These are phyloP conservation scores for Venustaconcha ellipsiformis DNA, from an alignment of 1,140 invertebrate genomes.

Conservation along the genomic window DNA sequence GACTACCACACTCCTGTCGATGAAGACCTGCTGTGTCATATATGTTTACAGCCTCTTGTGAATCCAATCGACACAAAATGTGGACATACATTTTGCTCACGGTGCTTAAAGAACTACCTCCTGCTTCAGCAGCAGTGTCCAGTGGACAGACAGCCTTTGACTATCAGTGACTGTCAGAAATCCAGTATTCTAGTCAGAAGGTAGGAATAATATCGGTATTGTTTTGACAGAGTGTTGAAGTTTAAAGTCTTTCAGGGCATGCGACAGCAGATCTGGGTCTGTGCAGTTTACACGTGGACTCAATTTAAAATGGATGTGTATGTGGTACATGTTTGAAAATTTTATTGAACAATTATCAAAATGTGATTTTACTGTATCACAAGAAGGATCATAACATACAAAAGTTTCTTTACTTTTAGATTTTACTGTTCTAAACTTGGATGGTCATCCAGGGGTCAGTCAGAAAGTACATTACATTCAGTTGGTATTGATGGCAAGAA, in stretches of 20 bases:
- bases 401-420: no score
- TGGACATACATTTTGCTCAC: slow-evolving; percentile 72
- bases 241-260: not conserved
- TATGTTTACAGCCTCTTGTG: slow-evolving; percentile 70
- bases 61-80: slow-evolving; percentile 71
- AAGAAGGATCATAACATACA: no score
- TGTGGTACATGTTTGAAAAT: no score
- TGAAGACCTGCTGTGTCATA: slow-evolving; percentile 72
- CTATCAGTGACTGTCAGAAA: slow-evolving; percentile 58
- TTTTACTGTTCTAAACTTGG: no score
- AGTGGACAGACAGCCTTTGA: slow-evolving; percentile 61
- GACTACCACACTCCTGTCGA: slow-evolving; percentile 72
- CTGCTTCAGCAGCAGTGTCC: slow-evolving; percentile 67
- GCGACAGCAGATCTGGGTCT: no score
- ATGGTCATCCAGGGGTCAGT: no score
- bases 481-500: no score
- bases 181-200: slow-evolving; percentile 68
- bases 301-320: no score
- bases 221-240: not conserved
- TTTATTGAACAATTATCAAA: no score
- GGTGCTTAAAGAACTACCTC: slow-evolving; percentile 69
- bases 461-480: no score
- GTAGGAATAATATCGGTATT: slow-evolving; percentile 42
- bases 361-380: no score
- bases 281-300: no score